Percentiles rank a stretch among this genome's conserved stretches.
Evolutionary conservation across 2,888 invertebrate species (phyloP).

Genomic region (Drosophila rellima): DNA sequence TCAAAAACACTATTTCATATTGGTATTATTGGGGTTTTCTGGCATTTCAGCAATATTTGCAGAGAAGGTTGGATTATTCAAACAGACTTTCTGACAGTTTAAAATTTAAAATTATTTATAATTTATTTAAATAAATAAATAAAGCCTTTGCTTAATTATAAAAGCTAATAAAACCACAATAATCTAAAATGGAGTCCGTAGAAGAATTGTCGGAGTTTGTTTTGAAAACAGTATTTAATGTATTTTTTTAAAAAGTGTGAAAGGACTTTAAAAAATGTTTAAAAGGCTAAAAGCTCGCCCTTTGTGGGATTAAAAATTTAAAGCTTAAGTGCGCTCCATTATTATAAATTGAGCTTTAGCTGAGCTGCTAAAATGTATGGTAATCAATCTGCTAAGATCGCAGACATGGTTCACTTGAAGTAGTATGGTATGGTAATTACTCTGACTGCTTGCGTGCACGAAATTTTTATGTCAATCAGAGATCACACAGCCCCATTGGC

Average conservation of each 20-base stretch:
- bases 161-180: too few species aligned
- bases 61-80: too few species aligned
- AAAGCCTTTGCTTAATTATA: too few species aligned
- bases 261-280: conserved; percentile 1
- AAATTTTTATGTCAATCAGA: conserved; percentile 77
- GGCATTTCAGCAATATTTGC: too few species aligned
- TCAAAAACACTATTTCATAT: too few species aligned
- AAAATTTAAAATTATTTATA: too few species aligned
- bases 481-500: conserved; percentile 62
- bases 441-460: conserved; percentile 71
- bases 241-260: not conserved
- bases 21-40: too few species aligned
- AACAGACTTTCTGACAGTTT: too few species aligned
- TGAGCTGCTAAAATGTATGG: conserved; percentile 68
- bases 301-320: conserved; percentile 9
- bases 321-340: conserved; percentile 50
- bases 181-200: too few species aligned
- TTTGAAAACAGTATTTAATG: not conserved
- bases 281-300: not conserved
- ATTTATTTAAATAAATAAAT: too few species aligned
- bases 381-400: conserved; percentile 72
- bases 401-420: conserved; percentile 58
- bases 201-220: not conserved
- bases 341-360: conserved; percentile 68
- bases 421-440: conserved; percentile 65